Percentiles rank a stretch among this genome's conserved stretches.
Evolutionary conservation across 2,888 invertebrate genomes (phyloP).

Genomic region (Nudaria mundana): DNA sequence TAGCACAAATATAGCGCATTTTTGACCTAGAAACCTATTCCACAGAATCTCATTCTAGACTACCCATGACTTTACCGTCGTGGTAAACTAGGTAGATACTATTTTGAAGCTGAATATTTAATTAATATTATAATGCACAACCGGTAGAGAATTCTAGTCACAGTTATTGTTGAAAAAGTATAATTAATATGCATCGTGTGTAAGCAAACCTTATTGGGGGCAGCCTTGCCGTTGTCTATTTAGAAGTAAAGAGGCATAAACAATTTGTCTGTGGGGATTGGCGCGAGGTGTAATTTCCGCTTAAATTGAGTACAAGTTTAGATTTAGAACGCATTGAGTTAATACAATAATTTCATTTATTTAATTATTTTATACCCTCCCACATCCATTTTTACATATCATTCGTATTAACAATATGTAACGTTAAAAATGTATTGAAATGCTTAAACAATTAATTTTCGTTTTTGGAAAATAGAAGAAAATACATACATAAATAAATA

Average conservation of each 20-base stretch:
- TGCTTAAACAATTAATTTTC: too few species aligned
- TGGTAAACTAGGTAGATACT: neutral
- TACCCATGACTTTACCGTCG: neutral
- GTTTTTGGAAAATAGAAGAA: too few species aligned
- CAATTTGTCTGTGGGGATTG: slow-evolving; percentile 51
- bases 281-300: slow-evolving; percentile 46
- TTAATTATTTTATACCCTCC: too few species aligned
- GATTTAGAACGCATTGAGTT: slow-evolving; percentile 16
- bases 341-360: neutral
- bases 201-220: slow-evolving; percentile 31
- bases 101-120: neutral
- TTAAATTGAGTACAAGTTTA: slow-evolving; percentile 27
- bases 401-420: too few species aligned
- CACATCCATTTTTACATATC: too few species aligned
- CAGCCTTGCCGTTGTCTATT: slow-evolving; percentile 32
- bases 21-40: too few species aligned
- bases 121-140: neutral
- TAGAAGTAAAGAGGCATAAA: slow-evolving; percentile 32
- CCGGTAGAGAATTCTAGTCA: slow-evolving; percentile 16
- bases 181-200: slow-evolving; percentile 33
- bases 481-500: too few species aligned
- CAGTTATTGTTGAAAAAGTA: slow-evolving; percentile 12
- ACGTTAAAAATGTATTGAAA: too few species aligned
- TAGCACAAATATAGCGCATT: too few species aligned
- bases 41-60: neutral